These are phyloP conservation scores for Zoanthus sansibaricus DNA, from an alignment of 92 coral and sea anemone genomes.

Conservation along the genomic window DNA sequence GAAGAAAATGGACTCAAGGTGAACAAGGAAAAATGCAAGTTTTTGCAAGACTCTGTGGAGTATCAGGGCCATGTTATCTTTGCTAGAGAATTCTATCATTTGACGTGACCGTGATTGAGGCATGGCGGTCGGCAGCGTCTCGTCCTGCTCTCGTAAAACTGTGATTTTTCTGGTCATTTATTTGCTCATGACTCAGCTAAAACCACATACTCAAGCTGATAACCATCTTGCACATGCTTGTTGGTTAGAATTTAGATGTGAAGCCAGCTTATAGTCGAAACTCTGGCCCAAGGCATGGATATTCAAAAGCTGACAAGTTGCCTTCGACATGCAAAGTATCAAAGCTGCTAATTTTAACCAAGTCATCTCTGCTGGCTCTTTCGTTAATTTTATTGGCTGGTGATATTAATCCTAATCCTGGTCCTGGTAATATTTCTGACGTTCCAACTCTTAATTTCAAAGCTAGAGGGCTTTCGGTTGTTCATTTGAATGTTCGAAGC, in stretches of 20 bases:
- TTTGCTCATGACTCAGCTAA: constrained; percentile 40
- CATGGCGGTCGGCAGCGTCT: constrained; percentile 54
- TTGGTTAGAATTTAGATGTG: constrained; percentile 61
- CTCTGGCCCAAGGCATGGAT: constrained; percentile 67
- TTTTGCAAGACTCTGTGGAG: too few relatives aligned
- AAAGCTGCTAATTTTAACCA: constrained; percentile 54
- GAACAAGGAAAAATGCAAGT: too few relatives aligned
- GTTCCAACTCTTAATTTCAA: constrained; percentile 58
- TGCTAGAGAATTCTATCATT: too few relatives aligned
- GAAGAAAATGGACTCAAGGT: too few relatives aligned
- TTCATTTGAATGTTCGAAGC: constrained; percentile 68
- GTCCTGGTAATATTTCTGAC: constrained; percentile 54
- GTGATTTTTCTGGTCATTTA: constrained; percentile 41
- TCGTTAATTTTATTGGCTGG: constrained; percentile 57
- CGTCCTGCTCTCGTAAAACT: constrained; percentile 47
- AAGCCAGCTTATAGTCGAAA: constrained; percentile 60
- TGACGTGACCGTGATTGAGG: too few relatives aligned
- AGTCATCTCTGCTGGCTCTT: constrained; percentile 58
- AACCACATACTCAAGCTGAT: constrained; percentile 57
- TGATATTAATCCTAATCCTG: constrained; percentile 59
- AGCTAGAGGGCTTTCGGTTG: constrained; percentile 70
- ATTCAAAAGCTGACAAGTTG: constrained; percentile 57
- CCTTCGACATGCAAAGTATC: constrained; percentile 61
- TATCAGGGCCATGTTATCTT: too few relatives aligned
- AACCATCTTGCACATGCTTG: constrained; percentile 57